These are phyloP conservation scores for Eupelmus urozonus DNA, from an alignment of 2,888 invertebrate species.

Conservation along the genomic window DNA sequence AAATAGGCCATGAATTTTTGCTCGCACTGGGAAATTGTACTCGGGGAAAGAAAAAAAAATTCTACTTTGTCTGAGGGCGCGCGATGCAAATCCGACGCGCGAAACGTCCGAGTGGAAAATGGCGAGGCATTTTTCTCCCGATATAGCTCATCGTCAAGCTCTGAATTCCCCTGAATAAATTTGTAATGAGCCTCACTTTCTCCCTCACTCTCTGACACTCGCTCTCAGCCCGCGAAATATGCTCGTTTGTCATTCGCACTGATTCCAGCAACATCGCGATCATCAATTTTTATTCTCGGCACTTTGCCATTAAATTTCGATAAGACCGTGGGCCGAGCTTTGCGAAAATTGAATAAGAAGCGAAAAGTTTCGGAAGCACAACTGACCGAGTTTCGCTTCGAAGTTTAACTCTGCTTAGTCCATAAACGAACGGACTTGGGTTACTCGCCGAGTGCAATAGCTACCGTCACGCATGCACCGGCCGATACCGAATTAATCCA, in stretches of 20 bases:
- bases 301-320: constrained; percentile 32
- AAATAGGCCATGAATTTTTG: constrained; percentile 29
- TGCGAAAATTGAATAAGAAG: constrained; percentile 30
- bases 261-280: neutral
- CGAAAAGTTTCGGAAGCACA: neutral
- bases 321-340: neutral
- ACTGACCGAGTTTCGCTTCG: constrained; percentile 45
- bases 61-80: constrained; percentile 6
- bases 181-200: constrained; percentile 23
- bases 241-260: constrained; percentile 29
- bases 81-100: constrained; percentile 38
- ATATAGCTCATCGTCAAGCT: neutral
- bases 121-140: neutral
- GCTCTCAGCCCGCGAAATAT: constrained; percentile 2
- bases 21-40: neutral
- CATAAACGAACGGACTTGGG: constrained; percentile 5
- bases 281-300: constrained; percentile 11
- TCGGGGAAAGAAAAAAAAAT: neutral
- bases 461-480: neutral
- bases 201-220: neutral
- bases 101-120: constrained; percentile 16
- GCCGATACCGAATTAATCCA: constrained; percentile 34
- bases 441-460: neutral
- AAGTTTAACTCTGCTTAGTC: constrained; percentile 33
- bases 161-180: constrained; percentile 32